Evolutionary conservation across 2,888 invertebrate species (phyloP).

Genomic region (Toxonevra muliebris): DNA sequence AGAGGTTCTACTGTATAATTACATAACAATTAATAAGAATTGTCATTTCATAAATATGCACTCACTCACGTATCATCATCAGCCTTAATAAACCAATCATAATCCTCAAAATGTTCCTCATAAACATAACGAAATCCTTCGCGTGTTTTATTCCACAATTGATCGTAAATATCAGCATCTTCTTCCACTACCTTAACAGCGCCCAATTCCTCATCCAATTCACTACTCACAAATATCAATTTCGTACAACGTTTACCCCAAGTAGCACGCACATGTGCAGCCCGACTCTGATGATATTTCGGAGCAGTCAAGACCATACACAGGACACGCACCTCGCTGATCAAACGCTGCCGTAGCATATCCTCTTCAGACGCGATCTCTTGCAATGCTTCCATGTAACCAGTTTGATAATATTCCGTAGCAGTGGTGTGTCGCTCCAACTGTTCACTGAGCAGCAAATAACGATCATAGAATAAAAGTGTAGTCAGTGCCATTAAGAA

Average conservation of each 20-base stretch:
- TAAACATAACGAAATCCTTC: constrained; percentile 89
- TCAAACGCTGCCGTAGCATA: constrained; percentile 17
- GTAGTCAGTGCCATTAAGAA: constrained; percentile 52
- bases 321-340: constrained; percentile 79
- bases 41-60: not conserved
- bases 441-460: constrained; percentile 8
- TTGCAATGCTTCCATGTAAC: constrained; percentile 32
- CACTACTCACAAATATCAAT: constrained; percentile 84
- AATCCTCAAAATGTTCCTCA: constrained; percentile 80
- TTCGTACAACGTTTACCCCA: constrained; percentile 92
- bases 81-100: constrained; percentile 97
- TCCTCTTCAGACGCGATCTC: constrained; percentile 8
- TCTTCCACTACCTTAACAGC: constrained; percentile 80
- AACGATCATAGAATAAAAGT: constrained; percentile 42
- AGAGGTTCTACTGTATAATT: too few relatives aligned
- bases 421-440: constrained; percentile 21
- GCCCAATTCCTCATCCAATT: constrained; percentile 76
- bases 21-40: too few relatives aligned
- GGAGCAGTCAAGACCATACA: constrained; percentile 98
- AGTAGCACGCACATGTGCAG: constrained; percentile 89
- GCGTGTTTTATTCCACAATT: constrained; percentile 96
- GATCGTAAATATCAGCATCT: constrained; percentile 78
- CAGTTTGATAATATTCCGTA: constrained; percentile 28
- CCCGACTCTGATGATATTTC: constrained; percentile 83
- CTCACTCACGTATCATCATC: constrained; percentile 95